These are phyloP conservation scores for Amphiduros pacificus DNA, from an alignment of 2,888 invertebrate genomes.

Conservation along the genomic window DNA sequence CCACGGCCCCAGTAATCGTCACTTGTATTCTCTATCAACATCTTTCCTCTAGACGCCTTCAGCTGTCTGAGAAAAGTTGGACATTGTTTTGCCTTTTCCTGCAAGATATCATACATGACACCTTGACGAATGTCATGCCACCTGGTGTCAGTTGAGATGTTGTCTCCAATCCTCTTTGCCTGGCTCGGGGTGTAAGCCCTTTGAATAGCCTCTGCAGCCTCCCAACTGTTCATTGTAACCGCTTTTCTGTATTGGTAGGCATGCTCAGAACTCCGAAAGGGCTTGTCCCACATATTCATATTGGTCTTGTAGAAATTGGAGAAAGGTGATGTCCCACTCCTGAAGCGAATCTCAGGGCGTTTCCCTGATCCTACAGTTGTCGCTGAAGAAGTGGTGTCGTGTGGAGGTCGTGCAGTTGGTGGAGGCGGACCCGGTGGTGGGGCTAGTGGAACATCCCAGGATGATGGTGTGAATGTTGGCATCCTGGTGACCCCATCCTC, in stretches of 20 bases:
- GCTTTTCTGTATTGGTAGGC: not conserved
- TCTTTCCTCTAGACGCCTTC: not conserved
- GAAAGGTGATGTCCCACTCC: not conserved
- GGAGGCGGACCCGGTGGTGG: no score
- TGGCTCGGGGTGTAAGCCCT: not conserved
- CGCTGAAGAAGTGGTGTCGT: no score
- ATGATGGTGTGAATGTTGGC: no score
- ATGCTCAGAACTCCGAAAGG: not conserved
- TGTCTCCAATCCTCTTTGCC: not conserved
- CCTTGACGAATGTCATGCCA: conserved; percentile 3
- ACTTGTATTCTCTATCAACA: not conserved
- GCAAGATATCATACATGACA: not conserved
- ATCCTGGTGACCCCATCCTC: no score
- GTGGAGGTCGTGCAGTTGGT: no score
- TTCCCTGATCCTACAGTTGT: no score
- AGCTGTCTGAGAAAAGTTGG: not conserved
- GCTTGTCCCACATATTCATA: not conserved
- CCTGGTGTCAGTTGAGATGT: not conserved
- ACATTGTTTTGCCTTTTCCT: not conserved
- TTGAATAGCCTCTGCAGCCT: not conserved
- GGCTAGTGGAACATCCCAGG: no score
- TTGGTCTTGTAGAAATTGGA: not conserved
- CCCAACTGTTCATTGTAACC: not conserved
- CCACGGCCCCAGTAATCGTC: not conserved
- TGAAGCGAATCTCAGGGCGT: not conserved